These are phyloP conservation scores for Aulostomus chinensis DNA, from an alignment of 2,797 vertebrate genomes.

Conservation along the genomic window DNA sequence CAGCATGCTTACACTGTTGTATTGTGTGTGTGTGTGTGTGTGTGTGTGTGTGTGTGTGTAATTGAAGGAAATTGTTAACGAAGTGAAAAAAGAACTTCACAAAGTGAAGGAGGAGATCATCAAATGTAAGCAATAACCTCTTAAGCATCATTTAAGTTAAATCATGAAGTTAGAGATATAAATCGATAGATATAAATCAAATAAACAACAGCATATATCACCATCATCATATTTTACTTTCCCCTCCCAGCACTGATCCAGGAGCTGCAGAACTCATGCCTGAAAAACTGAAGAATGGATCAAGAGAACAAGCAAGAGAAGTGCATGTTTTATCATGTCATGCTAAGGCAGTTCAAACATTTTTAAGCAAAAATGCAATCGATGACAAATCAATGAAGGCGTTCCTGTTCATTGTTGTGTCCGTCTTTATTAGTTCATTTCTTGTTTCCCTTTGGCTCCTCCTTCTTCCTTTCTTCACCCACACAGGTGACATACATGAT, in stretches of 20 bases:
- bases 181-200: not conserved
- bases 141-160: not conserved
- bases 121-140: slow-evolving; percentile 67
- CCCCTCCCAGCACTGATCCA: slow-evolving; percentile 78
- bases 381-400: too few species aligned
- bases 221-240: too few species aligned
- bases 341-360: not conserved
- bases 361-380: not conserved
- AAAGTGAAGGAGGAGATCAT: slow-evolving; percentile 91
- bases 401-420: too few species aligned
- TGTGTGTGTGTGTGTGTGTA: slow-evolving; percentile 8
- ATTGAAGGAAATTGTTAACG: slow-evolving; percentile 86
- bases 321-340: not conserved
- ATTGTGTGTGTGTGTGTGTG: not conserved
- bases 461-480: too few species aligned
- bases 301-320: not conserved
- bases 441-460: too few species aligned
- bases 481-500: too few species aligned
- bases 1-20: too few species aligned
- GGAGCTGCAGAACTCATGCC: slow-evolving; percentile 76
- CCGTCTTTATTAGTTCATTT: too few species aligned
- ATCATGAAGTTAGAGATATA: not conserved
- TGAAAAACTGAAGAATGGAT: slow-evolving; percentile 8
- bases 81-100: slow-evolving; percentile 86
- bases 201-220: too few species aligned